These are phyloP conservation scores for Crematogaster levior DNA, from an alignment of 2,888 invertebrate species.

Conservation along the genomic window DNA sequence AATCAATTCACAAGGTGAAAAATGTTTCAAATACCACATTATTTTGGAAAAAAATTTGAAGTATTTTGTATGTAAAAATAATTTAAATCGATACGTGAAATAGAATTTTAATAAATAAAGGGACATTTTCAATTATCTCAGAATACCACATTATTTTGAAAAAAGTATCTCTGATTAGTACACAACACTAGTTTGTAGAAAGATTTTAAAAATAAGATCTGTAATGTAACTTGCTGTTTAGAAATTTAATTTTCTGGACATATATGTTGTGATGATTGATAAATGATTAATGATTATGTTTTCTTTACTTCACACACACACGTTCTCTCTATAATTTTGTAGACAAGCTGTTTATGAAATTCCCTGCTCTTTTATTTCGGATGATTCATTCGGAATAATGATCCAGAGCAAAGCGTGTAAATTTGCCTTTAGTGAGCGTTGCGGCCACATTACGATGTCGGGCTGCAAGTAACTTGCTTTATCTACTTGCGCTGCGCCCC, in stretches of 20 bases:
- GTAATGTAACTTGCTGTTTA: background rate
- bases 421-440: constrained; percentile 46
- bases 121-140: background rate
- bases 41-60: background rate
- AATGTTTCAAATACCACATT: background rate
- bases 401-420: constrained; percentile 36
- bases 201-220: too few relatives aligned
- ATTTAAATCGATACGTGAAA: background rate
- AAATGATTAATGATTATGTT: background rate
- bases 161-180: background rate
- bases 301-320: background rate
- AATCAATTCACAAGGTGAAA: background rate
- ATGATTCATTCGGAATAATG: constrained; percentile 34
- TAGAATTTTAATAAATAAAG: background rate
- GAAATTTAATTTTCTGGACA: background rate
- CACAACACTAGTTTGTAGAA: background rate
- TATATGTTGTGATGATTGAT: background rate
- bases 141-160: background rate
- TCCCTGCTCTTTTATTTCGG: constrained; percentile 6
- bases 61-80: background rate
- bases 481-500: constrained; percentile 67
- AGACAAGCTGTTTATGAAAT: background rate
- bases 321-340: background rate
- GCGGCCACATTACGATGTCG: constrained; percentile 58
- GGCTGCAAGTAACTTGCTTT: constrained; percentile 68